Conservation (phyloP, 2,888 invertebrate genomes). For the Ophion costatus region DNA sequence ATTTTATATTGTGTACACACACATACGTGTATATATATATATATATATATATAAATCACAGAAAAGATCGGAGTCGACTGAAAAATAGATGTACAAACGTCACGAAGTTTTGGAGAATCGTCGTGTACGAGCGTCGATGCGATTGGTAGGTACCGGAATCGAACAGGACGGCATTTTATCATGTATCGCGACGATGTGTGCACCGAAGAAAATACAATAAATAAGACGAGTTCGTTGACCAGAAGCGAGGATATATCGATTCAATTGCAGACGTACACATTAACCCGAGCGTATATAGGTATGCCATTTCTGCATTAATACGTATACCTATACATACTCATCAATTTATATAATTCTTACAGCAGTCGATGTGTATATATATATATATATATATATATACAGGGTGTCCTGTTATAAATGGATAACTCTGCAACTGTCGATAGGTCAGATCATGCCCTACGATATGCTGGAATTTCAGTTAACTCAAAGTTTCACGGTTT, state of each 20-base stretch:
- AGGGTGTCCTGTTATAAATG: too few species aligned
- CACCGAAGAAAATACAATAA: slow-evolving; percentile 22
- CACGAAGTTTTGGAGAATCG: slow-evolving; percentile 45
- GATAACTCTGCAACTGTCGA: too few species aligned
- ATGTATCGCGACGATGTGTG: slow-evolving; percentile 37
- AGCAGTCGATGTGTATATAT: not conserved
- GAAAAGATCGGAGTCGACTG: slow-evolving; percentile 1
- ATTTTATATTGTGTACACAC: not conserved
- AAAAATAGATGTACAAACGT: slow-evolving; percentile 22
- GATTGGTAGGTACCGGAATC: slow-evolving; percentile 44
- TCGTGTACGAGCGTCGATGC: not conserved
- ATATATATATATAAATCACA: not conserved
- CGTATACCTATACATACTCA: not conserved
- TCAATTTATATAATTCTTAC: not conserved
- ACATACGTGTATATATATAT: not conserved
- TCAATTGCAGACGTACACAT: slow-evolving; percentile 1
- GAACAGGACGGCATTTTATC: slow-evolving; percentile 56
- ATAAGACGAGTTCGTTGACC: slow-evolving; percentile 59
- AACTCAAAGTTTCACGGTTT: too few species aligned
- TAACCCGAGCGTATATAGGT: not conserved
- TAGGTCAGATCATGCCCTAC: too few species aligned
- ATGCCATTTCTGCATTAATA: too few species aligned
- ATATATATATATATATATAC: not conserved
- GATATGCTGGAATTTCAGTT: too few species aligned
- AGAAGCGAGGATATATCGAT: slow-evolving; percentile 14